Conservation (phyloP, 2,888 invertebrate species). For the Diarsia brunnea region DNA sequence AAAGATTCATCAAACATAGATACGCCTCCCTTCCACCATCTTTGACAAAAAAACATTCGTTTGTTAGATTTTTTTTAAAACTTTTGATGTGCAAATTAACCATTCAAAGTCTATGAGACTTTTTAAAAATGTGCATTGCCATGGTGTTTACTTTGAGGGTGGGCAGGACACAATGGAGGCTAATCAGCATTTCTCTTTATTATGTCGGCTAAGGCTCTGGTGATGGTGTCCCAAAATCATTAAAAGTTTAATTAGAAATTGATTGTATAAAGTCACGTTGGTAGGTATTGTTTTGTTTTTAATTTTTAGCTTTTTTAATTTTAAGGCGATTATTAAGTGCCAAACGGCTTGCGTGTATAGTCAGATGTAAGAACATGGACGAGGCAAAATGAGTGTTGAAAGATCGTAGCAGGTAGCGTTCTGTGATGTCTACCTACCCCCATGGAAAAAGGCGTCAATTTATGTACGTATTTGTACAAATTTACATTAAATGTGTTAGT, state of each 20-base stretch:
- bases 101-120: slow-evolving; percentile 54
- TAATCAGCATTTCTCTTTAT: slow-evolving; percentile 62
- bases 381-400: too few species aligned
- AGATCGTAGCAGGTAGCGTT: too few species aligned
- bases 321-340: not conserved
- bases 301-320: slow-evolving; percentile 1
- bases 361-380: too few species aligned
- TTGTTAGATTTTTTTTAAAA: slow-evolving; percentile 46
- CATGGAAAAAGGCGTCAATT: too few species aligned
- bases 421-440: too few species aligned
- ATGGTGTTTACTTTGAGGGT: slow-evolving; percentile 49
- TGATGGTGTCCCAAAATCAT: slow-evolving; percentile 50
- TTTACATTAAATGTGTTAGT: not conserved
- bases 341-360: not conserved
- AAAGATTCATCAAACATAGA: slow-evolving; percentile 39
- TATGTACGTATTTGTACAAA: not conserved
- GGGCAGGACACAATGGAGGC: slow-evolving; percentile 54
- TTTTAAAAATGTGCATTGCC: slow-evolving; percentile 53
- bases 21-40: slow-evolving; percentile 7
- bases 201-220: slow-evolving; percentile 34
- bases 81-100: slow-evolving; percentile 68
- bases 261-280: slow-evolving; percentile 38
- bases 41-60: slow-evolving; percentile 53
- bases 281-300: slow-evolving; percentile 12
- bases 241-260: slow-evolving; percentile 58